Evolutionary conservation across 1,140 invertebrate genomes (phyloP), one percentile per base, ranked within the genome.

Genomic region (Sipha flava): DNA sequence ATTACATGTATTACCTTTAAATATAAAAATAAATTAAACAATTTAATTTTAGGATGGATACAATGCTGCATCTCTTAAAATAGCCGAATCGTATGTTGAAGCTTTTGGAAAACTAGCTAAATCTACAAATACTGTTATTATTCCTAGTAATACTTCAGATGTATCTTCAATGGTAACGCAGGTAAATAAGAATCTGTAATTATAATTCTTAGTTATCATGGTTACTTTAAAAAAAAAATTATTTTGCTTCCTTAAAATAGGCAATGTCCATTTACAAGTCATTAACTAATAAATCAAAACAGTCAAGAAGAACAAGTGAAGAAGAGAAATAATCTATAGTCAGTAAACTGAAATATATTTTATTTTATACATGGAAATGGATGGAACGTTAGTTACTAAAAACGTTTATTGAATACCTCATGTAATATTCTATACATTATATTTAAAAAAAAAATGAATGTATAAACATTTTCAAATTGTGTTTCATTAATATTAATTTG

Each of bases 41-140:
- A 9, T 49, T 40, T 31, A 3, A 23, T 84, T 85, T n/a, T 82
- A 91, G 87, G 88, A 91, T 81, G 95, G 94, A 57, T 89, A 90
- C 81, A 91, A 95, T 87, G 97, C 97, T 4, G 97, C 96, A 18
- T 91, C 94, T 0, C 87, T 98, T n/a, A 91, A 90, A 37, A 88
- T 99, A 80, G 97, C 97, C 1, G 96, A 99, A 84, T 94, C 98
- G 83, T 99, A 99, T 85, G 94, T 99, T 49, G 85, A 89, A 34
- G 97, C 97, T 16, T 99, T 99, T 86, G 89, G 94, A 83, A 93
- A 97, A 83, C 85, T 99, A 72, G 97, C 97, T 0, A 94, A 95
- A 86, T 92, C 91, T 43, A 95, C 92, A 82, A 99, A 99, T 85
- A 99, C 97, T 0, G 86, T 99, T 29, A 94, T 99, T 81, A 85